These are phyloP conservation scores for Magallana angulata DNA, from an alignment of 1,140 invertebrate genomes.

Conservation along the genomic window DNA sequence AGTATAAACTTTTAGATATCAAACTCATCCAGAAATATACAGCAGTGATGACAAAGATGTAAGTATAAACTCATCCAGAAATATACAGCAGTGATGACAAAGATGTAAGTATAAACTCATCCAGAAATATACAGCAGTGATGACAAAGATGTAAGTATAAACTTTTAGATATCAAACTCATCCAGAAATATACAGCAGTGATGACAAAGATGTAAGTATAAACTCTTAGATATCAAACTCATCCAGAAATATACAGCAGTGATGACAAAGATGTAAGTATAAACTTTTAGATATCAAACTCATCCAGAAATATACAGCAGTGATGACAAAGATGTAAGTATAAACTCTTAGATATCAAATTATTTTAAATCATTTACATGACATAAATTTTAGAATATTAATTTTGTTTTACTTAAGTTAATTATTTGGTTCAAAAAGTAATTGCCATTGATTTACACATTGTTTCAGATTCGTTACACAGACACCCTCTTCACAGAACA, in stretches of 20 bases:
- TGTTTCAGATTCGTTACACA: conserved; percentile 90
- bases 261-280: conserved; percentile 82
- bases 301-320: conserved; percentile 89
- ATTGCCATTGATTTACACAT: conserved; percentile 78
- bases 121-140: conserved; percentile 66
- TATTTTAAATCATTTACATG: too few species aligned
- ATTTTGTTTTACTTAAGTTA: not conserved
- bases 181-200: conserved; percentile 86
- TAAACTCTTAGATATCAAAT: too few species aligned
- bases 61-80: too few species aligned
- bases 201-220: conserved; percentile 81
- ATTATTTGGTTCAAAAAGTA: conserved; percentile 37
- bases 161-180: conserved; percentile 88
- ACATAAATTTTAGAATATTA: too few species aligned
- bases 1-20: conserved; percentile 53
- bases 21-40: too few species aligned
- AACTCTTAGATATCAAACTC: conserved; percentile 86
- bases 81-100: too few species aligned
- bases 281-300: conserved; percentile 84
- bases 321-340: conserved; percentile 82
- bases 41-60: too few species aligned
- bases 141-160: conserved; percentile 80
- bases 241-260: conserved; percentile 88
- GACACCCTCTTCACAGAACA: conserved; percentile 99
- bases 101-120: too few species aligned